These are phyloP conservation scores for Pachyramphus minor DNA, from an alignment of 2,113 vertebrate species.

Conservation along the genomic window DNA sequence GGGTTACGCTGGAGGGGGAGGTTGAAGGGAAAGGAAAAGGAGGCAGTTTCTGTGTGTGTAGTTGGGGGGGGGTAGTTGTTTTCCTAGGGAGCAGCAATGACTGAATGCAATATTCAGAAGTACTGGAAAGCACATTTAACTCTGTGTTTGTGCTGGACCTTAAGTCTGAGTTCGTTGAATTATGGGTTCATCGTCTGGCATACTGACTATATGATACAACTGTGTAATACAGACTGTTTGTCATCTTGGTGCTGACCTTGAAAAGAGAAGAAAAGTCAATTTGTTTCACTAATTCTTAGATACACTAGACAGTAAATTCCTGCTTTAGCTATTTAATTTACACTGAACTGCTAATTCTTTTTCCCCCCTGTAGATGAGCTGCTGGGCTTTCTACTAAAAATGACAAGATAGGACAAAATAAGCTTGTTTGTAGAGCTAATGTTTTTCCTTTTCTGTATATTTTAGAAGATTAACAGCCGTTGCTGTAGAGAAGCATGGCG, in stretches of 20 bases:
- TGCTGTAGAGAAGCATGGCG: neutral
- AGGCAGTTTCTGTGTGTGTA: neutral
- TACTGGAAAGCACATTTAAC: neutral
- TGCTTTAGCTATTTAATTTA: neutral
- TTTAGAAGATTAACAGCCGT: constrained; percentile 49
- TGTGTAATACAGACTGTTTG: neutral
- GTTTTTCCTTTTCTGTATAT: constrained; percentile 8
- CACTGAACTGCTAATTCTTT: neutral
- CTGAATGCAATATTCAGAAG: neutral
- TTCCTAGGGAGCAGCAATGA: neutral
- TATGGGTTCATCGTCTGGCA: constrained; percentile 2
- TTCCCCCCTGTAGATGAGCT: neutral
- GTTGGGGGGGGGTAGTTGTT: neutral
- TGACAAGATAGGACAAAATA: neutral
- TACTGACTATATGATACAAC: neutral
- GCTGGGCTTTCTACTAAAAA: neutral
- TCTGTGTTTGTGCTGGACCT: neutral
- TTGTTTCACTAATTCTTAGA: neutral
- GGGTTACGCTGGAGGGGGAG: neutral
- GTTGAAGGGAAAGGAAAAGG: neutral
- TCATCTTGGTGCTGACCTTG: constrained; percentile 40
- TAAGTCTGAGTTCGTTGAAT: neutral
- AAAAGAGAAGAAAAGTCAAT: neutral
- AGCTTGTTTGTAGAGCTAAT: neutral
- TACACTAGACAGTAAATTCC: neutral